Conservation (phyloP, 1,140 invertebrate species). For the Ostrea denselamellosa region DNA sequence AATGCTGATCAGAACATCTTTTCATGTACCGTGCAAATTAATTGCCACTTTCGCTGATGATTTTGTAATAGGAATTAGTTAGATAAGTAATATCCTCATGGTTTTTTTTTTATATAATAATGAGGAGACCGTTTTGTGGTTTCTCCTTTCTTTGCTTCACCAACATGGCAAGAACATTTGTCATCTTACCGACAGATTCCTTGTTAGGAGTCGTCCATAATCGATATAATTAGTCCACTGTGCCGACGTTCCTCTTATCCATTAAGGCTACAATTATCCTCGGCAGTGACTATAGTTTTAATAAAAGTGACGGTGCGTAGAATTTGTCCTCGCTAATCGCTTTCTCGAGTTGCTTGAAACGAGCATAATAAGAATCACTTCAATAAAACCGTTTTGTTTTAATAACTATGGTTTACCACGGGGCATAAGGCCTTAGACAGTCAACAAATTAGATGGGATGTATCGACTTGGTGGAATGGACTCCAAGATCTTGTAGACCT, state of each 20-base stretch:
- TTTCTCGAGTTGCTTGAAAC: conserved; percentile 27
- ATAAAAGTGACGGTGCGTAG: conserved; percentile 34
- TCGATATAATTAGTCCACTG: conserved; percentile 35
- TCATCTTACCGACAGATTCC: not conserved
- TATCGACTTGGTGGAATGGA: not conserved
- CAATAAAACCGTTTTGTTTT: conserved; percentile 35
- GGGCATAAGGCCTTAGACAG: not conserved
- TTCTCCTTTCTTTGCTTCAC: not conserved
- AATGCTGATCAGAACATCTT: not conserved
- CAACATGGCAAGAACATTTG: not conserved
- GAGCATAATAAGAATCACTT: conserved; percentile 14
- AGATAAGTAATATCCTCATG: not conserved
- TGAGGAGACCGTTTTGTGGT: not conserved
- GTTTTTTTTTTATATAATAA: not conserved
- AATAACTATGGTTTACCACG: conserved; percentile 26
- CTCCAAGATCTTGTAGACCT: not conserved
- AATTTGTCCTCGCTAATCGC: conserved; percentile 34
- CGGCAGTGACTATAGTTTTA: conserved; percentile 19
- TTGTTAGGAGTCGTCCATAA: conserved; percentile 20
- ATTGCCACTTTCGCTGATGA: conserved; percentile 3
- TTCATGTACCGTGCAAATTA: not conserved
- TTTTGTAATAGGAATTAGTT: conserved; percentile 39
- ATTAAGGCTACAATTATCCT: conserved; percentile 27
- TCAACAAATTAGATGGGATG: conserved; percentile 10
- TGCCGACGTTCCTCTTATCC: conserved; percentile 15